phyloP scores from a whole-genome alignment of 2,888 invertebrate genomes.

The Heliconius charithonia region DNA sequence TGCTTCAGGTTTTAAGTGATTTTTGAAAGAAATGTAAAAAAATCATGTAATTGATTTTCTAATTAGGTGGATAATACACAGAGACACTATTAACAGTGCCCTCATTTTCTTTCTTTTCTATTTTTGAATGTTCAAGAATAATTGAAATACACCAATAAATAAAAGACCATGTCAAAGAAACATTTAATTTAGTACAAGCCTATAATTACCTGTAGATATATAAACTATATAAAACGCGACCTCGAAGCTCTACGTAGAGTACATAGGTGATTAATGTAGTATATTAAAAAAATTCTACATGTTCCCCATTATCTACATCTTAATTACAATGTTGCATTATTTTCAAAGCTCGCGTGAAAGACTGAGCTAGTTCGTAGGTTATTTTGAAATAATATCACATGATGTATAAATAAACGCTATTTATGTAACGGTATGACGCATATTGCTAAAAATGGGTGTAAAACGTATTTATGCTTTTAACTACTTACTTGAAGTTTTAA shows the following conservation, averaged over 20 bases:
- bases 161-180: slow-evolving; percentile 1
- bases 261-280: slow-evolving; percentile 37
- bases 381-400: slow-evolving; percentile 37
- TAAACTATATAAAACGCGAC: not conserved
- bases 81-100: not conserved
- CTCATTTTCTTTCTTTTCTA: not conserved
- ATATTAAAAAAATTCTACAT: slow-evolving; percentile 35
- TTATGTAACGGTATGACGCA: slow-evolving; percentile 22
- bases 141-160: not conserved
- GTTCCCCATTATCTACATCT: slow-evolving; percentile 43
- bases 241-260: slow-evolving; percentile 19
- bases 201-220: slow-evolving; percentile 1
- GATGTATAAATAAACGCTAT: slow-evolving; percentile 12
- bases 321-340: slow-evolving; percentile 46
- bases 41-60: not conserved
- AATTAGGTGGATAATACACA: not conserved
- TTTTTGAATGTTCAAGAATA: too few species aligned
- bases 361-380: slow-evolving; percentile 1
- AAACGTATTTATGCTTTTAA: not conserved
- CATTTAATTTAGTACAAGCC: not conserved
- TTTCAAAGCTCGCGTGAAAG: slow-evolving; percentile 38
- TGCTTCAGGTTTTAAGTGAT: not conserved
- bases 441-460: slow-evolving; percentile 5
- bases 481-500: not conserved
- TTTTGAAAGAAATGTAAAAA: not conserved